A percentile compares a stretch with the other conserved stretches of the same genome.
These are phyloP conservation scores for Willisornis vidua DNA, from an alignment of 2,113 vertebrate genomes.

Conservation along the genomic window DNA sequence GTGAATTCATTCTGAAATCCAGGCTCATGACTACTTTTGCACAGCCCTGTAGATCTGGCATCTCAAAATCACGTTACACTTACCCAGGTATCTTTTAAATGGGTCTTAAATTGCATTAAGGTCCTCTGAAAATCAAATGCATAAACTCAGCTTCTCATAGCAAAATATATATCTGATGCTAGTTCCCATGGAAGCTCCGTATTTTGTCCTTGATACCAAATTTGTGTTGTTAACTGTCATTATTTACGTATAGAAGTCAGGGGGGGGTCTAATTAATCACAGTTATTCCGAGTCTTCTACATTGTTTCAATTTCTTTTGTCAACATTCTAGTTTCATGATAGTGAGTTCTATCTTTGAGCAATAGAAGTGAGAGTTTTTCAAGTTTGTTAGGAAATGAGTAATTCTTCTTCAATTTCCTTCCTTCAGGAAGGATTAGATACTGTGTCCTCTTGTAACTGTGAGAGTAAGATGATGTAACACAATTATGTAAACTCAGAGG, in stretches of 20 bases:
- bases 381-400: not conserved
- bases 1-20: not conserved
- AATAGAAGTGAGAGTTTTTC: accelerated
- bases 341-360: not conserved
- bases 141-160: not conserved
- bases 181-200: not conserved
- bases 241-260: not conserved
- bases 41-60: not conserved
- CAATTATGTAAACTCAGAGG: not conserved
- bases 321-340: not conserved
- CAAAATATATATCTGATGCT: not conserved
- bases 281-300: not conserved
- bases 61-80: not conserved
- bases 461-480: not conserved
- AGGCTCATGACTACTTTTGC: not conserved
- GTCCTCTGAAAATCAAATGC: not conserved
- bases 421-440: not conserved
- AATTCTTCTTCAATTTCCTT: not conserved
- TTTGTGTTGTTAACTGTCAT: not conserved
- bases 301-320: not conserved
- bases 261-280: not conserved
- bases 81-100: not conserved
- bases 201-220: not conserved
- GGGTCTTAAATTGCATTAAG: not conserved
- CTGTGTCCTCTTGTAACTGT: not conserved